Evolutionary conservation across 2,797 vertebrate genomes (phyloP).

Genomic region (Neopelma chrysocephalum): DNA sequence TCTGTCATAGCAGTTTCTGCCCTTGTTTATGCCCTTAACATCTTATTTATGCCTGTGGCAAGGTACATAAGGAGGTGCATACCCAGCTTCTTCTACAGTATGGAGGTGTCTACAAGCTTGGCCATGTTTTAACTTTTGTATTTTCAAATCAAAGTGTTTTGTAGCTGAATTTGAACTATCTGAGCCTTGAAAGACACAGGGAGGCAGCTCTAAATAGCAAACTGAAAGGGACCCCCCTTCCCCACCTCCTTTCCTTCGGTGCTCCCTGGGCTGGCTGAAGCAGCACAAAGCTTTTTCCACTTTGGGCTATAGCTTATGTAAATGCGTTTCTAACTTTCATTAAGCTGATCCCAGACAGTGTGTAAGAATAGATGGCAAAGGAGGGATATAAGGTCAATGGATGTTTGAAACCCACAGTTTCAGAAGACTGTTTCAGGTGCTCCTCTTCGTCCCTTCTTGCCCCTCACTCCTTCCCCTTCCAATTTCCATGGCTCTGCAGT

Average conservation of each 20-base stretch:
- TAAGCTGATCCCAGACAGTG: neutral
- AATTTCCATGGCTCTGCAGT: neutral
- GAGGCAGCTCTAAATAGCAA: neutral
- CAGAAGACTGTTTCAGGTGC: neutral
- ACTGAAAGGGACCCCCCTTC: neutral
- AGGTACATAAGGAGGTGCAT: rapidly evolving
- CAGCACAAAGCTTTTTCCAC: neutral
- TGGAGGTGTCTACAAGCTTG: neutral
- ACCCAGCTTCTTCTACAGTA: neutral
- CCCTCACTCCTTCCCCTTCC: neutral
- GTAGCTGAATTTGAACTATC: neutral
- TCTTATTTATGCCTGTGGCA: neutral
- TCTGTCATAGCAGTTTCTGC: neutral
- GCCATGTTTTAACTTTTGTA: neutral
- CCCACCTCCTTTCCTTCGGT: neutral
- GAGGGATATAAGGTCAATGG: neutral
- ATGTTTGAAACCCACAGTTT: neutral
- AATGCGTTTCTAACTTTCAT: neutral
- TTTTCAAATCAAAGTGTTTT: neutral
- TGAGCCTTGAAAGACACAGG: neutral
- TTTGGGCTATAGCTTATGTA: neutral
- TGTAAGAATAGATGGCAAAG: neutral
- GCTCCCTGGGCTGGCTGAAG: neutral
- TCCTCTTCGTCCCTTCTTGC: neutral
- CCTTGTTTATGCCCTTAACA: neutral